Evolutionary conservation across 2,113 vertebrate genomes (phyloP).

Genomic region (Mus spicilegus): DNA sequence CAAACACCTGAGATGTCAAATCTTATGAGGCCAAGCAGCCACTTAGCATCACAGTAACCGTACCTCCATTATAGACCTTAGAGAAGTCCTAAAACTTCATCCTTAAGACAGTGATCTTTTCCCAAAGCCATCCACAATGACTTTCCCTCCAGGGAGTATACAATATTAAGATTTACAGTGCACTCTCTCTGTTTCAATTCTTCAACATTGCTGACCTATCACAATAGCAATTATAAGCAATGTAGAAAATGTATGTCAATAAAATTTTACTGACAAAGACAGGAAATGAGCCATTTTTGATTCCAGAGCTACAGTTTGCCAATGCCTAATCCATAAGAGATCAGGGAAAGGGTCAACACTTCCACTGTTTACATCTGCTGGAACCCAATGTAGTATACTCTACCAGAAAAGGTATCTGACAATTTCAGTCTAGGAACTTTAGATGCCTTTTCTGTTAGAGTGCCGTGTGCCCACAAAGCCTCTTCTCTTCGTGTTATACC

Average conservation of each 20-base stretch:
- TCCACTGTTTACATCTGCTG: background rate
- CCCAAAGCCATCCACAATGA: background rate
- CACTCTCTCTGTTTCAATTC: background rate
- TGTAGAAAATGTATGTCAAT: background rate
- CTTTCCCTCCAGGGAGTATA: background rate
- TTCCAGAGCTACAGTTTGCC: background rate
- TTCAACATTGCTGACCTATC: background rate
- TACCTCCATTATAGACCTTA: background rate
- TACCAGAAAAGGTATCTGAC: background rate
- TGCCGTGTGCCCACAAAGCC: fast-evolving
- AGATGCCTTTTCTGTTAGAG: background rate
- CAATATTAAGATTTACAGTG: background rate
- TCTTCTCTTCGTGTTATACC: background rate
- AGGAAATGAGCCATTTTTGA: background rate
- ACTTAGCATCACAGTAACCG: background rate
- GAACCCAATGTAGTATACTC: background rate
- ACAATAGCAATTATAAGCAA: background rate
- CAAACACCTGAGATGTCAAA: slow-evolving; percentile 7
- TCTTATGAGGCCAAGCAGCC: background rate
- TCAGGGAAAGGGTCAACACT: background rate
- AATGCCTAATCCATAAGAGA: background rate
- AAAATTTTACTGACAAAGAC: background rate
- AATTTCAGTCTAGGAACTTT: background rate
- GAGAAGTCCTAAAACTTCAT: background rate
- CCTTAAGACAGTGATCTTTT: background rate